Percentiles rank a stretch among this genome's conserved stretches.
These are phyloP conservation scores for Polietes domitor DNA, from an alignment of 2,888 invertebrate species.

Conservation along the genomic window DNA sequence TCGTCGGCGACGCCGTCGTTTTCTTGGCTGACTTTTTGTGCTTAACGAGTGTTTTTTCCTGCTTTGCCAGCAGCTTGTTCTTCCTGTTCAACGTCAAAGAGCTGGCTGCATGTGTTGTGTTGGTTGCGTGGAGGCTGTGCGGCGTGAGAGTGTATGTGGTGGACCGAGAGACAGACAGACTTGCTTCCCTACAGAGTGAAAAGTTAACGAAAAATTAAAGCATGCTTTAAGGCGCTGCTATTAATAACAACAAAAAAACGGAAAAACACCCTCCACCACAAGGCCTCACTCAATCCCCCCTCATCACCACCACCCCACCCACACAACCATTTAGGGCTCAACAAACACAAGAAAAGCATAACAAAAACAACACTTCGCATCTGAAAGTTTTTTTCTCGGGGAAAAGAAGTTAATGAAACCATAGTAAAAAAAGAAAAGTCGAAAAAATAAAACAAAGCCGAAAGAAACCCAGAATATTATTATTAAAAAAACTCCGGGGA, in stretches of 20 bases:
- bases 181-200: constrained; percentile 54
- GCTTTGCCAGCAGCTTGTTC: too few relatives aligned
- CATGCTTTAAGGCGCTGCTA: constrained; percentile 48
- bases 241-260: constrained; percentile 20
- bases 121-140: constrained; percentile 41
- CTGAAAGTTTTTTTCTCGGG: constrained; percentile 12
- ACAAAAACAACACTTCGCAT: not conserved
- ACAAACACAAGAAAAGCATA: constrained; percentile 11
- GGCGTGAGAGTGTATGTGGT: not conserved
- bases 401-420: constrained; percentile 20
- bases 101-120: constrained; percentile 2
- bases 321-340: not conserved
- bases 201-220: constrained; percentile 49
- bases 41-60: constrained; percentile 19
- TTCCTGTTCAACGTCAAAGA: constrained; percentile 45
- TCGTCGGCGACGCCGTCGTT: not conserved
- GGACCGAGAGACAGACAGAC: not conserved
- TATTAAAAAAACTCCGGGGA: not conserved
- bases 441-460: not conserved
- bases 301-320: too few relatives aligned
- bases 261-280: not conserved
- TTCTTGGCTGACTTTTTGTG: constrained; percentile 57
- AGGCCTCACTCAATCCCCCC: too few relatives aligned
- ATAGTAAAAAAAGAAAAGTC: not conserved
- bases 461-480: not conserved